Percentiles rank a stretch among this genome's conserved stretches.
Conservation (phyloP, 2,797 vertebrate genomes). For the Sphenopsis melanotis region DNA sequence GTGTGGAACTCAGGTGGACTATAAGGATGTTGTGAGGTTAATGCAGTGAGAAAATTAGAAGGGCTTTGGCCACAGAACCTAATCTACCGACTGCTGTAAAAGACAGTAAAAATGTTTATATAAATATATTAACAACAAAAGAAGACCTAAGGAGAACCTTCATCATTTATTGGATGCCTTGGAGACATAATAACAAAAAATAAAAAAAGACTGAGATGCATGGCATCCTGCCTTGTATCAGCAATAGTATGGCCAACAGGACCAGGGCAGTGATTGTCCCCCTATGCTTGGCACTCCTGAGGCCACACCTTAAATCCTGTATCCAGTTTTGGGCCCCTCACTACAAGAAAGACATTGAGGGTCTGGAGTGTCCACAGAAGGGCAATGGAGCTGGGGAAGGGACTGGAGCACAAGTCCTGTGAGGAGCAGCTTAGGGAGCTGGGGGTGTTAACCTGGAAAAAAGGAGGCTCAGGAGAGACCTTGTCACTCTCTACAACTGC, state of each 20-base stretch:
- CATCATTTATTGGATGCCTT: not conserved
- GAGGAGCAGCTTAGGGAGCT: not conserved
- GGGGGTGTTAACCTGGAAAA: not conserved
- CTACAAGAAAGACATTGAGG: not conserved
- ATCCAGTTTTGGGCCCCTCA: not conserved
- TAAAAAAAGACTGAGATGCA: not conserved
- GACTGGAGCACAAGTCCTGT: accelerated
- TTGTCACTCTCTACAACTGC: not conserved
- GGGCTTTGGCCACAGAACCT: not conserved
- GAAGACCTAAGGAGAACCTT: not conserved
- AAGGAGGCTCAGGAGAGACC: not conserved
- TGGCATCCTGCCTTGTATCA: not conserved
- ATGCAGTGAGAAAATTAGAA: not conserved
- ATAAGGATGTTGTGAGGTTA: not conserved
- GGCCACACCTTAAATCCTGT: not conserved
- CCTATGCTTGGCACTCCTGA: not conserved
- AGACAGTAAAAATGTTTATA: not conserved
- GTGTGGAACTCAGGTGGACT: not conserved
- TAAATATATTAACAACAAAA: not conserved
- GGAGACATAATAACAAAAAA: not conserved
- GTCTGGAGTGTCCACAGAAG: not conserved
- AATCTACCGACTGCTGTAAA: not conserved
- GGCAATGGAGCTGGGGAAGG: not conserved
- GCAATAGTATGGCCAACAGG: not conserved
- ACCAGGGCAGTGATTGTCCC: not conserved